Percentiles rank a stretch among this genome's conserved stretches.
Evolutionary conservation across 2,888 invertebrate species (phyloP).

Genomic region (Itoplectis maculator): DNA sequence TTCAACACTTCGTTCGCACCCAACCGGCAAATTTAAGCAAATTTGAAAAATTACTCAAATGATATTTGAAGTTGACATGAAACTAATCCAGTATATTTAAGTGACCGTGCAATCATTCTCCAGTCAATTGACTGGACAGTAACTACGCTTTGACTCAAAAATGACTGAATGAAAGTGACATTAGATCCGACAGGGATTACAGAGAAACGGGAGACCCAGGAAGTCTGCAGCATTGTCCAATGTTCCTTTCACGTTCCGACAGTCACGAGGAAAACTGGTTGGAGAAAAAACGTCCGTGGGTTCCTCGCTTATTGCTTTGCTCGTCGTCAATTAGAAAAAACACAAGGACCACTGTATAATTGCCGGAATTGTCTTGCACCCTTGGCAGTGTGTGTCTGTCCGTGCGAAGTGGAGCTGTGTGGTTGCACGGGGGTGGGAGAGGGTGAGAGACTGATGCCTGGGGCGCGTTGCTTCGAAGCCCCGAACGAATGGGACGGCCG

Average conservation of each 20-base stretch:
- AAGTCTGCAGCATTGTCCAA: not conserved
- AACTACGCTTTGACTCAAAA: too few relatives aligned
- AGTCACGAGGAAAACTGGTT: not conserved
- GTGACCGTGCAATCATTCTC: too few relatives aligned
- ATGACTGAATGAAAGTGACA: too few relatives aligned
- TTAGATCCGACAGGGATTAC: too few relatives aligned
- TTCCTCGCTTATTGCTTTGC: constrained; percentile 26
- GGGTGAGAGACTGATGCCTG: constrained; percentile 29
- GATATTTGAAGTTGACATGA: too few relatives aligned
- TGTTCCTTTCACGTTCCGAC: not conserved
- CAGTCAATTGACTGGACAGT: too few relatives aligned
- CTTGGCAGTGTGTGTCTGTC: constrained; percentile 12
- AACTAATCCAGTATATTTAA: too few relatives aligned
- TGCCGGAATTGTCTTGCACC: constrained; percentile 55
- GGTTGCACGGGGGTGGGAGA: constrained; percentile 18
- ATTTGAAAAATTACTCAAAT: too few relatives aligned
- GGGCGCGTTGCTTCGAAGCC: constrained; percentile 19
- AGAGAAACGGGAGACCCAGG: too few relatives aligned
- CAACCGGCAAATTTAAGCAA: too few relatives aligned
- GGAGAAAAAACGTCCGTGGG: not conserved
- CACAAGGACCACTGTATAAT: constrained; percentile 57
- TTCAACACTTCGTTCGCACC: too few relatives aligned
- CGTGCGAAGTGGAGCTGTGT: not conserved
- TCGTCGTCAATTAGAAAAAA: constrained; percentile 27
- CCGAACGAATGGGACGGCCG: constrained; percentile 43